Base-by-base conservation (phyloP, 2,888 invertebrate genomes). In the Tiphia femorata region DNA sequence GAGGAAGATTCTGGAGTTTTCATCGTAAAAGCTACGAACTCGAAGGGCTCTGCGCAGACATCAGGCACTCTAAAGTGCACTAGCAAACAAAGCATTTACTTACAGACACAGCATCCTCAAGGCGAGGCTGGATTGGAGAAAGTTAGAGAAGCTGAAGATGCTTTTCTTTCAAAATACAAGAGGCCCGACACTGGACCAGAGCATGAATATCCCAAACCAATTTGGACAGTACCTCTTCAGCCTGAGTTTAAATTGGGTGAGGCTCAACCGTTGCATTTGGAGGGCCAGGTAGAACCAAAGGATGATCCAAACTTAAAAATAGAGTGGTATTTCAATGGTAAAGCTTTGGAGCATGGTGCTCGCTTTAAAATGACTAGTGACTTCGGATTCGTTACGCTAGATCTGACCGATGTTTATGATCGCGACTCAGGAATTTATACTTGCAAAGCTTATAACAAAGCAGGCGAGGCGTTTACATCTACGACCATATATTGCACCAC, bases 301-400 rank as follows among this genome's bases (percentile, higher is more conserved):
- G 92, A 93, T 79, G 96, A 96, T 86, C 95, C 96, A 5, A 91
- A 94, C 75, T 85, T 96, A 47, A 94, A 92, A 79, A 92, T 96
- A 65, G 96, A 96, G 85, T 97, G 96, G 96, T 96, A 93, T 84
- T 94, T 96, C 79, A 96, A 96, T 80, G 95, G 96, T 43, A 95
- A 95, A 84, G 87, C 91, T 25, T 84, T 96, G 42, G 93, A 93
- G 69, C 93, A 95, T 79, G 95, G 93, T 57, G 92, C 96, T 2
- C 88, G 97, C 65, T 97, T 96, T 83, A 96, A 96, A 82, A 91
- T 96, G 80, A 95, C 94, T 1, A 94, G 92, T 78, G 98, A 99
- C 79, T 98, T 98, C 82, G 98, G 98, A 48, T 98, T 96, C 80
- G 97, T 97, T 3, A 95, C 96, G 2, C 86, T 99, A 70, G 97